Evolutionary conservation across 2,888 invertebrate genomes (phyloP).

Genomic region (Hymenopus coronatus): DNA sequence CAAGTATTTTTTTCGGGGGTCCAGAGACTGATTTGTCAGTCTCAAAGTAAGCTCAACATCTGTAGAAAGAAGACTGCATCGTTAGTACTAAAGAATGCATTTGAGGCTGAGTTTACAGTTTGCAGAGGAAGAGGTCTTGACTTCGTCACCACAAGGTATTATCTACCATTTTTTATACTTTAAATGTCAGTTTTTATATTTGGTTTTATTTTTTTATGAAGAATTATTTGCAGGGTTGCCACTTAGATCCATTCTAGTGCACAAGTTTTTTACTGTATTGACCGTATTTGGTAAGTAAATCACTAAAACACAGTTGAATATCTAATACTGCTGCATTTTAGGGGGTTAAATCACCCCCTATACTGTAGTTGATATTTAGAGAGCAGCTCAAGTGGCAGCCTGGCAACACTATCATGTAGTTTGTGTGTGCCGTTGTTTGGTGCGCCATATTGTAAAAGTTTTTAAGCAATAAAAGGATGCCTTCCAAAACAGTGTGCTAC

Average conservation of each 20-base stretch:
- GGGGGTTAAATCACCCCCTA: neutral
- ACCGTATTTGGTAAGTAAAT: slow-evolving; percentile 23
- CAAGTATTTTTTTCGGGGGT: slow-evolving; percentile 30
- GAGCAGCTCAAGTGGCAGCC: slow-evolving; percentile 34
- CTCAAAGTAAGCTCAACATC: slow-evolving; percentile 33
- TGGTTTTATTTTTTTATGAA: slow-evolving; percentile 27
- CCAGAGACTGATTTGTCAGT: slow-evolving; percentile 30
- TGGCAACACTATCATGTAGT: slow-evolving; percentile 32
- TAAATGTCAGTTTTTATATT: slow-evolving; percentile 34
- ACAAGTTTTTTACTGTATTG: slow-evolving; percentile 23
- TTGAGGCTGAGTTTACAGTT: slow-evolving; percentile 38
- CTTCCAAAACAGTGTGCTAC: neutral
- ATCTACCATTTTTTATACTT: slow-evolving; percentile 37
- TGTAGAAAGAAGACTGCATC: slow-evolving; percentile 34
- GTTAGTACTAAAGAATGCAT: slow-evolving; percentile 37
- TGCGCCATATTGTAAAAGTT: slow-evolving; percentile 22
- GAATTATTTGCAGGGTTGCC: slow-evolving; percentile 34
- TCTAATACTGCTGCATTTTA: slow-evolving; percentile 2
- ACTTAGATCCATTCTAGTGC: slow-evolving; percentile 28
- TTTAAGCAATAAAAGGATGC: neutral
- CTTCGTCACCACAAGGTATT: slow-evolving; percentile 35
- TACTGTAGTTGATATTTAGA: slow-evolving; percentile 4
- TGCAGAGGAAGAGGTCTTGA: slow-evolving; percentile 31
- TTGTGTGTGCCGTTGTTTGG: slow-evolving; percentile 30
- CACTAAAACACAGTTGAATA: neutral